Conservation (phyloP, 92 coral and sea anemone genomes). For the Epizoanthus stellaris region DNA sequence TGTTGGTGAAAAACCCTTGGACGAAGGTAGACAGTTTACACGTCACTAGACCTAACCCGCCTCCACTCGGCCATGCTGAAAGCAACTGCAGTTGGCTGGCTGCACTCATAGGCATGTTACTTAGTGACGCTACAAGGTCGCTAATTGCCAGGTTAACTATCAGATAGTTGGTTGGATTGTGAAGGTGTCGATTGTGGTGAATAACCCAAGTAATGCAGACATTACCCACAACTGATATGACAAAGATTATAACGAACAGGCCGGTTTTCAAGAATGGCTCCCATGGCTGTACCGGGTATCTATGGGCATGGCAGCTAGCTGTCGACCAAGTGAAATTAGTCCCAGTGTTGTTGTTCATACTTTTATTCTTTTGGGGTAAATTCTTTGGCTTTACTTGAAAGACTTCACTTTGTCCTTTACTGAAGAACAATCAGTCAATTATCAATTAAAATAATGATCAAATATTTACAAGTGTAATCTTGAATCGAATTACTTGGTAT, state of each 20-base stretch:
- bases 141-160: slow-evolving; percentile 79
- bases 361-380: too few species aligned
- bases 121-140: slow-evolving; percentile 59
- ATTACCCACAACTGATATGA: slow-evolving; percentile 68
- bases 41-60: slow-evolving; percentile 55
- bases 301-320: too few species aligned
- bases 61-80: slow-evolving; percentile 58
- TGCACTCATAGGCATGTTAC: slow-evolving; percentile 62
- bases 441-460: too few species aligned
- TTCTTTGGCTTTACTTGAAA: too few species aligned
- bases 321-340: too few species aligned
- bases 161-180: slow-evolving; percentile 68
- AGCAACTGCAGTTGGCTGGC: slow-evolving; percentile 51
- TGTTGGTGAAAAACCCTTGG: slow-evolving; percentile 70
- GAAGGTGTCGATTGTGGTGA: slow-evolving; percentile 60
- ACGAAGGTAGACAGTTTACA: slow-evolving; percentile 62
- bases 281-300: not conserved
- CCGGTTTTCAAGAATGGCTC: slow-evolving; percentile 38
- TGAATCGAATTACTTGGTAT: too few species aligned
- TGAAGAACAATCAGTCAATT: too few species aligned
- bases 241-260: slow-evolving; percentile 55
- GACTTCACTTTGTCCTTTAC: too few species aligned
- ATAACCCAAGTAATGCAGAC: slow-evolving; percentile 63
- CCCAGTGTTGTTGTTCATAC: too few species aligned
- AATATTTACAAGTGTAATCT: too few species aligned